Evolutionary conservation across 2,113 vertebrate species (phyloP), one percentile per base, ranked within the genome.

Genomic region (Oxyruncus cristatus): DNA sequence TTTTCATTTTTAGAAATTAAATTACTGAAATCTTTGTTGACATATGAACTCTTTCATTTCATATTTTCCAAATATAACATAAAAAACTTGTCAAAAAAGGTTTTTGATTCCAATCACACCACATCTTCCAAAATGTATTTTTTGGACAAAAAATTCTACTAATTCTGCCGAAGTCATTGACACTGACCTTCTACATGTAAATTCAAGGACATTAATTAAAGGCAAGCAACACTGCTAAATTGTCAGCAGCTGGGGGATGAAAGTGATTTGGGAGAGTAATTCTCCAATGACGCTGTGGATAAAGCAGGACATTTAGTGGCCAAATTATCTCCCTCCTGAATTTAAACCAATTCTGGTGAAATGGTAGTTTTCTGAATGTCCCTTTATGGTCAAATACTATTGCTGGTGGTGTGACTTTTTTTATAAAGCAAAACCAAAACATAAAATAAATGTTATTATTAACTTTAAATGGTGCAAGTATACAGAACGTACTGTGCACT

Each of bases 121-220:
- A 0, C 12, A 32, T 73, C 59, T 85, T 84, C 26, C 5, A 8
- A 90, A 94, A 80, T 22, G 14, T 5, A 11, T 35, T 76, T 86
- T 93, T 77, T 88, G 33, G 75, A 77, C 61, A 86, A 80, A 85
- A 84, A 83, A 6, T 88, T 94, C 47, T 9, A 0, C 16, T 88
- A 18, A 73, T 83, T 97, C 61, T 88, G n/a, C 56, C 3, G 0
- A 44, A 92, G 62, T 88, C 82, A 74, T 91, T 80, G 82, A 92
- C 90, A 92, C 35, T 77, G 90, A 95, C 93, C 93, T 94, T 95
- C 89, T 77, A 55, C 82, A 41, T 85, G 85, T 71, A 90, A 59
- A 96, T 86, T 96, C 90, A 93, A 96, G 96, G 84, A 93, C 78
- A 95, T 83, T 85, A 94, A 96, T 94, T 94, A 96, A 96, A 96